These are phyloP conservation scores for Rhabdophis nuchalis DNA, from an alignment of 2,797 vertebrate genomes.

Conservation along the genomic window DNA sequence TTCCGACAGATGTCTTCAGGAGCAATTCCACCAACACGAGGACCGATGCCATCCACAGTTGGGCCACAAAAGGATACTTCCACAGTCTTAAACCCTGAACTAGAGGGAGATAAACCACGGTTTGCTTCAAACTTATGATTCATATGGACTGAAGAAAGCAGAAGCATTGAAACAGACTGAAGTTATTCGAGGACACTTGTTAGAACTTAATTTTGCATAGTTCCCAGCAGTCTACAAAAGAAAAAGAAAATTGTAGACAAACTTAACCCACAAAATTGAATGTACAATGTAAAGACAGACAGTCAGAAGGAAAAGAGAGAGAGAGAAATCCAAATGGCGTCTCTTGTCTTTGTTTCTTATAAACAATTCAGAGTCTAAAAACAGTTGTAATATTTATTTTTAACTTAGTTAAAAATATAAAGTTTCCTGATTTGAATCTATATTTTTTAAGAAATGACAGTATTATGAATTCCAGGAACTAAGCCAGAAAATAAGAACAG, in stretches of 20 bases:
- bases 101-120: slow-evolving; percentile 94
- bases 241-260: slow-evolving; percentile 90
- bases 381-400: slow-evolving; percentile 63
- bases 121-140: slow-evolving; percentile 99
- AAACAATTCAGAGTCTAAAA: slow-evolving; percentile 66
- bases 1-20: slow-evolving; percentile 98
- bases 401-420: slow-evolving; percentile 55
- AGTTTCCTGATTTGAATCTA: slow-evolving; percentile 54
- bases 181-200: slow-evolving; percentile 70
- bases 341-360: slow-evolving; percentile 69
- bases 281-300: slow-evolving; percentile 70
- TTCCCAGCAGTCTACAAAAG: slow-evolving; percentile 82
- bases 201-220: slow-evolving; percentile 83
- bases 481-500: slow-evolving; percentile 31
- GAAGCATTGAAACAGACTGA: slow-evolving; percentile 69
- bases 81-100: slow-evolving; percentile 88
- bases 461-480: slow-evolving; percentile 33
- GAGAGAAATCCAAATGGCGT: slow-evolving; percentile 51
- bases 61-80: slow-evolving; percentile 83
- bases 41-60: slow-evolving; percentile 63
- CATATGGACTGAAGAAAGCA: slow-evolving; percentile 70
- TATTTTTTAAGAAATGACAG: slow-evolving; percentile 22
- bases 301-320: slow-evolving; percentile 37
- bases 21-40: slow-evolving; percentile 85
- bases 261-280: slow-evolving; percentile 86